These are phyloP conservation scores for Dryobotodes eremita DNA, from an alignment of 2,888 invertebrate species.

Conservation along the genomic window DNA sequence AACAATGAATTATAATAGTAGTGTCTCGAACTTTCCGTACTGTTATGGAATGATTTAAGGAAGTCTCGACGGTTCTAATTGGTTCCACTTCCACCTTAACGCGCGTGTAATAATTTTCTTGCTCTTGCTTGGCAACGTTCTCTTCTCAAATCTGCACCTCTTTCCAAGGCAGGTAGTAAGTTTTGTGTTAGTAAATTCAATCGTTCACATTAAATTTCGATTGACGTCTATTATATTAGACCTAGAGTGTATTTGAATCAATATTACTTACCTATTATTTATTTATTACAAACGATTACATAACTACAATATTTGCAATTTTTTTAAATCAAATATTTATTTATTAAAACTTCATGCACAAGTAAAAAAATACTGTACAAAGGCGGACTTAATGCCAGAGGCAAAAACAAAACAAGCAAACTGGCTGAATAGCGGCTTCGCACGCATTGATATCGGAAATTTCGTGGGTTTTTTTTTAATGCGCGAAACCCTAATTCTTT, in stretches of 20 bases:
- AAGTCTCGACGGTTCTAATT: conserved; percentile 14
- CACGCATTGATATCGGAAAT: no score
- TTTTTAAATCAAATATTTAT: not conserved
- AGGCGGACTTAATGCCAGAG: no score
- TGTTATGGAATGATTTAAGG: not conserved
- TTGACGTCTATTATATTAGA: not conserved
- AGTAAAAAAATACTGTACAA: no score
- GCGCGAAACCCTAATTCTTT: not conserved
- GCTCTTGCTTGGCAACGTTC: not conserved
- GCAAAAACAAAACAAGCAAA: no score
- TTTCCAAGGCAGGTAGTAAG: not conserved
- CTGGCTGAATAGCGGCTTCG: no score
- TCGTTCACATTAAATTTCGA: not conserved
- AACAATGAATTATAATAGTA: not conserved
- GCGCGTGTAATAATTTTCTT: not conserved
- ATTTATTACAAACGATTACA: no score
- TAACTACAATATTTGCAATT: not conserved
- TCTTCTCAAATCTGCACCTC: not conserved
- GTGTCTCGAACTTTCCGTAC: conserved; percentile 27
- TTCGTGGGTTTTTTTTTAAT: no score
- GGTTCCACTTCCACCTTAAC: not conserved
- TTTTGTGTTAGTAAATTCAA: not conserved
- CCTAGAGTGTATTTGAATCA: not conserved
- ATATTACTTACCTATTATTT: no score
- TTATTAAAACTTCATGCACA: no score